These are phyloP conservation scores for Mormyrops boulengeri DNA, from an alignment of 2,797 vertebrate species.

Conservation along the genomic window DNA sequence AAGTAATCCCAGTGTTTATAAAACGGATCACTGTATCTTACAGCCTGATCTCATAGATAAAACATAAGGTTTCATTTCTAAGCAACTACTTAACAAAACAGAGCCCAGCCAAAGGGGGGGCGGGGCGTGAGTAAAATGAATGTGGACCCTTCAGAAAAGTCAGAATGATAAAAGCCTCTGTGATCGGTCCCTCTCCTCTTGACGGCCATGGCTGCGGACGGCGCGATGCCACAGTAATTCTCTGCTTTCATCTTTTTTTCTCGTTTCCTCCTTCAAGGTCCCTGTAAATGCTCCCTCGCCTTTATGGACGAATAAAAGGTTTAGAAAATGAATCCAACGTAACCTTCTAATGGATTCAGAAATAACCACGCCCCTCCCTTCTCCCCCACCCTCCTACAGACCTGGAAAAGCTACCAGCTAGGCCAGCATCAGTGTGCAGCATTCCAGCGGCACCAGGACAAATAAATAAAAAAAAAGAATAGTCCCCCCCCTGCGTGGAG, in stretches of 20 bases:
- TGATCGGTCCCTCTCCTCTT: neutral
- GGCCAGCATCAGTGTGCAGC: neutral
- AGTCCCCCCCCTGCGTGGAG: neutral
- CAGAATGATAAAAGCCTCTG: neutral
- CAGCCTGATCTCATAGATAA: slow-evolving; percentile 16
- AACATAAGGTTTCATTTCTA: slow-evolving; percentile 29
- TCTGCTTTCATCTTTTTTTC: neutral
- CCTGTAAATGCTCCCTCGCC: neutral
- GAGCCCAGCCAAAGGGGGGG: slow-evolving; percentile 12
- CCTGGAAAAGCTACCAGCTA: neutral
- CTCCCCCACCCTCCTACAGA: neutral
- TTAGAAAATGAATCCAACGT: neutral
- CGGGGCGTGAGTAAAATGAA: neutral
- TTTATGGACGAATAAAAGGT: neutral
- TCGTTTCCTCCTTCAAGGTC: neutral
- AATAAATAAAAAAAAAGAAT: slow-evolving; percentile 10
- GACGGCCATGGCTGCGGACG: neutral
- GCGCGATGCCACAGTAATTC: neutral
- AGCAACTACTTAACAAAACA: slow-evolving; percentile 33
- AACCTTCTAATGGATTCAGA: neutral
- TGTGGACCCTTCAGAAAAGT: neutral
- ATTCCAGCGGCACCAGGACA: neutral
- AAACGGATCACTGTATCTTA: slow-evolving; percentile 6
- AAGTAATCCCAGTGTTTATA: slow-evolving; percentile 25
- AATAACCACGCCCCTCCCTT: neutral